These are phyloP conservation scores for Oxyteleia sp. DNA, from an alignment of 2,888 invertebrate genomes.

Conservation along the genomic window DNA sequence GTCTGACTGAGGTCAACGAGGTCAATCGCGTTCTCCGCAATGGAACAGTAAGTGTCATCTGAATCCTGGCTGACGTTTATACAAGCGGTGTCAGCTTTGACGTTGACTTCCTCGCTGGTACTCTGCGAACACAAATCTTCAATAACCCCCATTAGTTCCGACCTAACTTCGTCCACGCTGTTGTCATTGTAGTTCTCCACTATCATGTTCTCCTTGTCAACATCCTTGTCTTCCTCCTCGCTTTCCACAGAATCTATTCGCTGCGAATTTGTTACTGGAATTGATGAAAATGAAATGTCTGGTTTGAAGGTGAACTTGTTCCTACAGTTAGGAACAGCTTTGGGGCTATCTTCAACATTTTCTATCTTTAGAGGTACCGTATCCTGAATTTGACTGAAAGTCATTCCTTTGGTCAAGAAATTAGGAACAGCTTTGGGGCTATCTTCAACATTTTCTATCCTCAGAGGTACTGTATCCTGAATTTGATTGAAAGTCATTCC, in stretches of 20 bases:
- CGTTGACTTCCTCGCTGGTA: background rate
- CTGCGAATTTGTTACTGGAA: background rate
- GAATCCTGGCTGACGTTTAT: slow-evolving; percentile 13
- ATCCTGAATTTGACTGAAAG: slow-evolving; percentile 6
- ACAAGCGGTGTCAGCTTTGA: background rate
- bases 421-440: no score
- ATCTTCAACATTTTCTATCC: slow-evolving; percentile 43
- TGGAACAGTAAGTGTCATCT: slow-evolving; percentile 44
- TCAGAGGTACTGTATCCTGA: slow-evolving; percentile 11
- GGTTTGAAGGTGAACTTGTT: background rate
- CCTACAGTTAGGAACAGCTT: slow-evolving; percentile 4
- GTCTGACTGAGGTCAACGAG: background rate
- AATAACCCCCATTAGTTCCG: slow-evolving; percentile 69
- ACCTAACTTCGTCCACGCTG: slow-evolving; percentile 52
- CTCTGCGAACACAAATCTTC: slow-evolving; percentile 74
- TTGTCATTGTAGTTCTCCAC: slow-evolving; percentile 64
- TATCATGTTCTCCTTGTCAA: slow-evolving; percentile 23
- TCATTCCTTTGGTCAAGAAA: background rate
- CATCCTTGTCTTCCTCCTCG: slow-evolving; percentile 22
- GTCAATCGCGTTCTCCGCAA: slow-evolving; percentile 10
- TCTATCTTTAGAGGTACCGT: slow-evolving; percentile 36
- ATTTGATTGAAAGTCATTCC: background rate
- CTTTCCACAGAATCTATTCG: slow-evolving; percentile 70
- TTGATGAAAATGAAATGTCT: background rate
- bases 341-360: slow-evolving; percentile 24